phyloP scores from a whole-genome alignment of 1,140 invertebrate species.

The Drosophila repleta region DNA sequence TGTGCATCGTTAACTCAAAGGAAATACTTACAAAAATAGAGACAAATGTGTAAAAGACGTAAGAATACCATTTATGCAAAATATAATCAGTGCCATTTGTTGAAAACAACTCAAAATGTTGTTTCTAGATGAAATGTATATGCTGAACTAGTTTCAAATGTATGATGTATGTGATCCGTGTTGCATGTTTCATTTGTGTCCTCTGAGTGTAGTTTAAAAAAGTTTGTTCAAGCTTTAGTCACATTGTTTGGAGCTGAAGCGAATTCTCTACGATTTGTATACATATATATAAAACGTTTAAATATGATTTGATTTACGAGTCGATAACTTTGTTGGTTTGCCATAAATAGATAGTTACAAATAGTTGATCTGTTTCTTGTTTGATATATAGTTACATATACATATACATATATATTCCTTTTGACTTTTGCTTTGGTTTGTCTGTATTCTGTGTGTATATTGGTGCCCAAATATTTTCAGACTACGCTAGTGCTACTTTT shows the following conservation, averaged over 20 bases:
- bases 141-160: constrained; percentile 6
- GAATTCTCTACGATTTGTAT: constrained; percentile 57
- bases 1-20: constrained; percentile 52
- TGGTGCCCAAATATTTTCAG: constrained; percentile 77
- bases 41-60: constrained; percentile 33
- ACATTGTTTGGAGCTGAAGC: constrained; percentile 49
- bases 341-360: constrained; percentile 70
- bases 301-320: constrained; percentile 55
- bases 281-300: constrained; percentile 72
- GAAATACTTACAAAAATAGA: constrained; percentile 63
- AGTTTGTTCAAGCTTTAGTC: constrained; percentile 36
- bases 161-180: constrained; percentile 10
- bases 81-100: constrained; percentile 49
- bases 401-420: constrained; percentile 1
- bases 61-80: constrained; percentile 39
- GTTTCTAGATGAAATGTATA: constrained; percentile 8
- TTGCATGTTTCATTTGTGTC: constrained; percentile 26
- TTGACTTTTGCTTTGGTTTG: constrained; percentile 25
- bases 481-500: constrained; percentile 70
- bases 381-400: constrained; percentile 13
- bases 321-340: constrained; percentile 30
- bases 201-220: constrained; percentile 22
- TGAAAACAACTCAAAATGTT: constrained; percentile 48
- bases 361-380: constrained; percentile 30
- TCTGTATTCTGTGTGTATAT: constrained; percentile 64